Evolutionary conservation across 2,113 vertebrate genomes (phyloP), one percentile per base, ranked within the genome.

Genomic region (Neolamprologus tretocephalus): DNA sequence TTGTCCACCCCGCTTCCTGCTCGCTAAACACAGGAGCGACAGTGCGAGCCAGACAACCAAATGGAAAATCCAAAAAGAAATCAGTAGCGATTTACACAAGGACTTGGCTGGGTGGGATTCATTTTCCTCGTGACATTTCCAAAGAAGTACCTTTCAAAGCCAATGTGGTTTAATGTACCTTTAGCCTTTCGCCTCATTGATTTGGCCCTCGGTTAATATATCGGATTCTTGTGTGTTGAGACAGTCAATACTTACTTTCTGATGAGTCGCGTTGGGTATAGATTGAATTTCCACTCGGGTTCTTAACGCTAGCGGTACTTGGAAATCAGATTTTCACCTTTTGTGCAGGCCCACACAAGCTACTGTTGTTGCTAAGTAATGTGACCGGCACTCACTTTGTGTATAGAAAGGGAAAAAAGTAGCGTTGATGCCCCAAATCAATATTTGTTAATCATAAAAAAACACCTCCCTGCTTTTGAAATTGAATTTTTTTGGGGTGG

Each of bases 381-480:
- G 35, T 84, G 21, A 83, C 80, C 68, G 9, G 57, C 83, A 57
- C 89, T 94, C 86, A 89, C 81, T 89, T 86, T 84, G 49, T 86
- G 82, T 88, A 35, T 23, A 75, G 68, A 49, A 78, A 9, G n/a
- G 10, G 0, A 86, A 91, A 94, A 94, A 94, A 94, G 82, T 80
- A 80, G 83, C 40, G 91, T 93, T 93, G 91, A 94, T 92, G 82
- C 78, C 89, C 68, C 42, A 82, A 92, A 96, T 96, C 96, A 88
- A 95, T 96, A 96, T 93, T 94, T 93, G 86, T 94, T 95, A 92
- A 94, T 95, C 93, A 95, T 94, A 92, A 94, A 91, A 89, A 83
- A 93, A 91, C 81, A 57, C 68, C 86, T 92, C 85, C 89, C 55
- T 89, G 86, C 85, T 84, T 83, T 92, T 92, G 86, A 92, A 95